Evolutionary conservation across 1,140 invertebrate genomes (phyloP), one percentile per base, ranked within the genome.

Genomic region (Augochlora pura): DNA sequence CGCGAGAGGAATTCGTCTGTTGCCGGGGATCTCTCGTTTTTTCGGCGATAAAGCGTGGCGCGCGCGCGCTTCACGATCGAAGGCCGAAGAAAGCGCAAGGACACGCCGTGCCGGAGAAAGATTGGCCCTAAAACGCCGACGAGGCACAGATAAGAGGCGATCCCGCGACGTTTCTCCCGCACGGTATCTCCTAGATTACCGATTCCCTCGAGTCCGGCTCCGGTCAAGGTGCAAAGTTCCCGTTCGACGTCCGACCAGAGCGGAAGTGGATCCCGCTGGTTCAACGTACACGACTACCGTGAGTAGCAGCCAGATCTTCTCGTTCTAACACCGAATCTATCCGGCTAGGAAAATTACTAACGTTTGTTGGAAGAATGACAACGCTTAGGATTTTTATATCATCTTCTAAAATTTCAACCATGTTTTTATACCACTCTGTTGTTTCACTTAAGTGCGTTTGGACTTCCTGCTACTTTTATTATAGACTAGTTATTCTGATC

Each of bases 91-190:
- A 81, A 64, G 23, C 59, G 59, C 9, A 27, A 84, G 38, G 69
- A 62, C 21, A 59, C 59, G 57, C 39, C 39, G 72, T n/a, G n/a
- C 39, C 10, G 38, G 54, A 80, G 62, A 67, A 74, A 71, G 72
- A 81, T 83, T 72, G 67, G 80, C 67, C 71, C 79, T 71, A 71
- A 76, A 82, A 87, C 68, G 83, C 80, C 85, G 83, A 87, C 86
- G 83, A 80, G 79, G 83, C 83, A 82, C 80, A 81, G 85, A 87
- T 88, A 88, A 87, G 83, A 52, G 67, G 27, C 70, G 68, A 86
- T 86, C 78, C 83, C 54, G 62, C 52, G 77, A 79, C 73, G 76
- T 81, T 83, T 76, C 67, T 71, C 69, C 77, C 70, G 69, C 65
- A 46, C 57, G 59, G 60, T 69, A 74, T 81, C 67, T 42, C 10